Evolutionary conservation across 1,140 invertebrate genomes (phyloP).

Genomic region (Danaus plexippus): DNA sequence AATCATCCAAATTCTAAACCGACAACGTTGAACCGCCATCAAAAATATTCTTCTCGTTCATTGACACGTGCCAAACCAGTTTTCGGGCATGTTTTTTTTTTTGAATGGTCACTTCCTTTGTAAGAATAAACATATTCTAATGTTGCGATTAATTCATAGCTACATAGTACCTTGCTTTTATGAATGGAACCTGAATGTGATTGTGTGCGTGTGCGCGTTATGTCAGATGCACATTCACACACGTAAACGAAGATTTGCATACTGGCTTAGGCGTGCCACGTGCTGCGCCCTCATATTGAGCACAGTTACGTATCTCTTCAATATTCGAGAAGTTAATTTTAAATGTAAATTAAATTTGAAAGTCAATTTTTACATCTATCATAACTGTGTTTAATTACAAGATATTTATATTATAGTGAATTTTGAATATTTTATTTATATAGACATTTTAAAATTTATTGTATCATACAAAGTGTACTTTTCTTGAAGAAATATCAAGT

Average conservation of each 20-base stretch:
- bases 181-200: conserved; percentile 52
- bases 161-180: conserved; percentile 65
- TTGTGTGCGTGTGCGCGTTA: conserved; percentile 42
- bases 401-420: conserved; percentile 19
- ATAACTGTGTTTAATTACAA: conserved; percentile 27
- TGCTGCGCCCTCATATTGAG: conserved; percentile 47
- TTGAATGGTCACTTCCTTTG: conserved; percentile 68
- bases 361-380: conserved; percentile 37
- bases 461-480: no score
- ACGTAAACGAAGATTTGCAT: conserved; percentile 52
- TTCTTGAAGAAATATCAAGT: no score
- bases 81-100: conserved; percentile 61
- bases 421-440: no score
- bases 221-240: conserved; percentile 43
- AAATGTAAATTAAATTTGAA: conserved; percentile 61
- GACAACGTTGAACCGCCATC: conserved; percentile 41
- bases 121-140: conserved; percentile 70
- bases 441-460: no score
- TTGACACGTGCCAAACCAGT: conserved; percentile 70
- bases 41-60: conserved; percentile 65
- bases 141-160: conserved; percentile 71
- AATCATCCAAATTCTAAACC: conserved; percentile 42
- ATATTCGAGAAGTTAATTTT: conserved; percentile 62
- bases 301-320: conserved; percentile 55
- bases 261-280: conserved; percentile 56